Evolutionary conservation across 2,888 invertebrate genomes (phyloP).

Genomic region (Magallana nippona): DNA sequence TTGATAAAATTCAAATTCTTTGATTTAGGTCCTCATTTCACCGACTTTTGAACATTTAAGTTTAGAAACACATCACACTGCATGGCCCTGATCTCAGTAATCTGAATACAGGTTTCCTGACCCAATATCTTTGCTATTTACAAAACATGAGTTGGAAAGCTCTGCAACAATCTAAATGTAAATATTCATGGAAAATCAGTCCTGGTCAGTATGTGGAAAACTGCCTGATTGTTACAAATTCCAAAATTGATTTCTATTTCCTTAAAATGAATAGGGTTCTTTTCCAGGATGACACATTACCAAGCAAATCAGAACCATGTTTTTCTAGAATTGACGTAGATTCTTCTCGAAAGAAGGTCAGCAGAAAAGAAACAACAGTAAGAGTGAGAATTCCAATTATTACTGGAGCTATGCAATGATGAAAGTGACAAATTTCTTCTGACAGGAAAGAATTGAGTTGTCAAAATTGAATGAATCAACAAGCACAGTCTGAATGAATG

Average conservation of each 20-base stretch:
- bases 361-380: background rate
- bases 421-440: conserved; percentile 15
- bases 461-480: conserved; percentile 2
- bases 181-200: background rate
- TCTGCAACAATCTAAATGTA: conserved; percentile 8
- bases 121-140: background rate
- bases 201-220: background rate
- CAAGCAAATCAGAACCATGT: background rate
- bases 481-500: background rate
- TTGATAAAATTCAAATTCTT: too few species aligned
- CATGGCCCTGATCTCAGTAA: background rate
- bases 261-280: background rate
- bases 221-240: background rate
- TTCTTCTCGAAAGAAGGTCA: background rate
- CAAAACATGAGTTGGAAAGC: conserved; percentile 9
- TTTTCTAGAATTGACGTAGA: background rate
- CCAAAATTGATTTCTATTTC: conserved; percentile 7
- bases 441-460: conserved; percentile 6
- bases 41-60: too few species aligned
- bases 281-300: background rate
- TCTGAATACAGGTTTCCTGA: background rate
- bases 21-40: too few species aligned
- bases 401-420: background rate
- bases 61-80: background rate
- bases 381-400: background rate